Conservation (phyloP, 2,113 vertebrate species). For the Silurus asotus region DNA sequence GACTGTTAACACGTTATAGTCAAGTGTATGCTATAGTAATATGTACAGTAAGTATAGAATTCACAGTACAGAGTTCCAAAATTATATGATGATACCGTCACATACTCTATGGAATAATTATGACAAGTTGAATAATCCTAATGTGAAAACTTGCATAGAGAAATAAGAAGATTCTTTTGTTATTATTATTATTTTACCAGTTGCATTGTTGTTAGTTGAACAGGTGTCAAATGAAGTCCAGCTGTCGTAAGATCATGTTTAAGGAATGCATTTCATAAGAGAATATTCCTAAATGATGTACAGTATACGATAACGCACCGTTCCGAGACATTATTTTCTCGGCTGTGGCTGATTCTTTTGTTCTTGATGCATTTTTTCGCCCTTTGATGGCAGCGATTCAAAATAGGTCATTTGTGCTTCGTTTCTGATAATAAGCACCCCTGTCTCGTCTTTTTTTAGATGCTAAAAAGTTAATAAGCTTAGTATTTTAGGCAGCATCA, state of each 20-base stretch:
- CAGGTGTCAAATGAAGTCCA: neutral
- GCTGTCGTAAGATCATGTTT: neutral
- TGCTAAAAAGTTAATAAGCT: conserved; percentile 33
- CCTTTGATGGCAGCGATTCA: neutral
- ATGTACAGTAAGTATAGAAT: neutral
- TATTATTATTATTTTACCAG: neutral
- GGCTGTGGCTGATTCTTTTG: neutral
- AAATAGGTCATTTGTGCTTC: neutral
- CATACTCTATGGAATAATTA: neutral
- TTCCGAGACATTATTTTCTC: neutral
- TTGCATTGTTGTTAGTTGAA: neutral
- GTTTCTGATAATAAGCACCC: conserved; percentile 25
- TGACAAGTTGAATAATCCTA: neutral
- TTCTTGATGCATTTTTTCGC: neutral
- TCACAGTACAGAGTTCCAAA: neutral
- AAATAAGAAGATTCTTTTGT: neutral
- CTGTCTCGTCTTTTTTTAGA: neutral
- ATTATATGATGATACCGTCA: neutral
- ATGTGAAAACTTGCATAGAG: neutral
- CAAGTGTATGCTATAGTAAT: neutral
- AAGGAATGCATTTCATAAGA: neutral
- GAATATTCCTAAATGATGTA: neutral
- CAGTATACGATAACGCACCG: neutral
- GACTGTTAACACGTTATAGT: neutral
- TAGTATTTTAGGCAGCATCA: conserved; percentile 35